A percentile compares a stretch with the other conserved stretches of the same genome.
Conservation (phyloP, 2,888 invertebrate species). For the Myopa tessellatipennis region DNA sequence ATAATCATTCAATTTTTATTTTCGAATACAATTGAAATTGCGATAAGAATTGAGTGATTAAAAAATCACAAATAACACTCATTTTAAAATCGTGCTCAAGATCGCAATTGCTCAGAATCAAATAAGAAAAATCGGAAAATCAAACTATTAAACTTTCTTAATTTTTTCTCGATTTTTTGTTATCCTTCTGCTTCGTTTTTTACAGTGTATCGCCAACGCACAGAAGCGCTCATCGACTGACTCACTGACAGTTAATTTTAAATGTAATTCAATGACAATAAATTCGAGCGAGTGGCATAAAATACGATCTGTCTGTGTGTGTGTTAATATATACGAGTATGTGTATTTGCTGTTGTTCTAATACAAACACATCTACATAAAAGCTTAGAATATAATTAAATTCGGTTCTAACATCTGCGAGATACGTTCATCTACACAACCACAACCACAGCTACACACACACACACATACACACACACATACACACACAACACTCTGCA, state of each 20-base stretch:
- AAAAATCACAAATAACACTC: too few species aligned
- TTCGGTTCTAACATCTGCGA: constrained; percentile 53
- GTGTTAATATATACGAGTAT: constrained; percentile 43
- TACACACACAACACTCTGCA: constrained; percentile 13
- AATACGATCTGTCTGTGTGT: constrained; percentile 50
- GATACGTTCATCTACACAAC: constrained; percentile 20
- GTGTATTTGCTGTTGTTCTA: constrained; percentile 26
- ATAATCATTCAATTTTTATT: too few species aligned
- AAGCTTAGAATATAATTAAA: constrained; percentile 62
- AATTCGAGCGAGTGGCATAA: constrained; percentile 60
- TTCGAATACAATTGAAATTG: too few species aligned
- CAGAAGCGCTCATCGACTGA: background rate
- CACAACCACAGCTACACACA: constrained; percentile 5
- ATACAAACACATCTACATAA: constrained; percentile 47
- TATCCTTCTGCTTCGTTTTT: background rate
- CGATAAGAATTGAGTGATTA: too few species aligned
- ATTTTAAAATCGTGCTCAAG: too few species aligned
- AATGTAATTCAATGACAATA: constrained; percentile 67
- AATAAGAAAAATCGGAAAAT: too few species aligned
- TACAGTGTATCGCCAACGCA: background rate
- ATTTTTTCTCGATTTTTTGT: background rate
- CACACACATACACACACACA: background rate
- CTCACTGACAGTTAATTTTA: constrained; percentile 66
- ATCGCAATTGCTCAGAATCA: too few species aligned
- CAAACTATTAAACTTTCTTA: too few species aligned